Evolutionary conservation across 2,888 invertebrate genomes (phyloP), one percentile per base, ranked within the genome.

Genomic region (Plutella xylostella): DNA sequence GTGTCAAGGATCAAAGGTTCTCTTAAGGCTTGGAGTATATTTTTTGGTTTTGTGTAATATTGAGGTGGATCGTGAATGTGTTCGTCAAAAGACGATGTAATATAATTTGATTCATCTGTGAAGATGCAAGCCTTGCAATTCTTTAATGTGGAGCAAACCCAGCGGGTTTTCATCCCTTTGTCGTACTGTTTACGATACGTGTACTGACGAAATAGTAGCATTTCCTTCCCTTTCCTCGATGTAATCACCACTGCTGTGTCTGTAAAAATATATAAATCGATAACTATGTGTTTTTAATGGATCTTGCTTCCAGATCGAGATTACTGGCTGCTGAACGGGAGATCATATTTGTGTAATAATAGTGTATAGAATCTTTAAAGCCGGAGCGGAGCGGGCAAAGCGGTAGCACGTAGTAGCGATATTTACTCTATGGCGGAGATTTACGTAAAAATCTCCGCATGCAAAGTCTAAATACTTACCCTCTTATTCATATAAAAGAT

Each of bases 111-210:
- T 6, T 43, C 48, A 35, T 74, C 68, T 0, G 82, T 83, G 49
- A 76, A 79, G 4, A 83, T 69, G 45, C 59, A 65, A 0, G 66
- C 80, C 2, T 65, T 64, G 51, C 83, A 83, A 54, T 75, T 79
- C 55, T 80, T 82, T 44, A 61, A 47, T 0, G 73, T 82, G 11
- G 83, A 80, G 45, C 83, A 83, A 1, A 75, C 69, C 82, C 82
- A 83, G 18, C 82, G 69, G 4, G 62, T 52, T 22, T 63, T 65
- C 4, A 57, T 55, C 0, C 50, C 51, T 34, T 65, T 72, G 3
- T 53, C 51, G 51, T 82, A 79, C 39, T 80, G 78, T 48, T 69
- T 75, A 2, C 80, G 64, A 46, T 83, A 83, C 0, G 83, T 83
- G 46, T 63, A 79, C 40, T 68, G 62, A 2, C 70, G 67, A 53